phyloP scores from a whole-genome alignment of 2,113 vertebrate genomes.

The crab-eating macaque (Macaca fascicularis) region T2T-MFA8v1.1 NC_088378.1:77565501-77566000 shows the following conservation, averaged over 20 bases:
- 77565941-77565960: conserved; percentile 30
- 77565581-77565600: conserved; percentile 55
- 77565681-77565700: conserved; percentile 11
- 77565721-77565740: background rate
- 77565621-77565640: conserved; percentile 50
- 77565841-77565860: background rate
- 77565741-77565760: background rate
- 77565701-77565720: conserved; percentile 36
- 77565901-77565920: conserved; percentile 17
- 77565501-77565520: conserved; percentile 71
- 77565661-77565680: conserved; percentile 49
- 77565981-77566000: background rate
- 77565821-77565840: conserved; percentile 38
- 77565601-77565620: conserved; percentile 54
- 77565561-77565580: conserved; percentile 62
- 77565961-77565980: conserved; percentile 29
- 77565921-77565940: conserved; percentile 9
- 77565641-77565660: conserved; percentile 30
- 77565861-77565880: conserved; percentile 6
- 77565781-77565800: background rate
- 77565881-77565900: conserved; percentile 47
- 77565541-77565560: conserved; percentile 62
- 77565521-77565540: conserved; percentile 74
- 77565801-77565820: background rate
- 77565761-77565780: conserved; percentile 1